A percentile compares a stretch with the other conserved stretches of the same genome.
phyloP scores from a whole-genome alignment of 1,140 invertebrate genomes.

The Neomicropteryx cornuta region DNA sequence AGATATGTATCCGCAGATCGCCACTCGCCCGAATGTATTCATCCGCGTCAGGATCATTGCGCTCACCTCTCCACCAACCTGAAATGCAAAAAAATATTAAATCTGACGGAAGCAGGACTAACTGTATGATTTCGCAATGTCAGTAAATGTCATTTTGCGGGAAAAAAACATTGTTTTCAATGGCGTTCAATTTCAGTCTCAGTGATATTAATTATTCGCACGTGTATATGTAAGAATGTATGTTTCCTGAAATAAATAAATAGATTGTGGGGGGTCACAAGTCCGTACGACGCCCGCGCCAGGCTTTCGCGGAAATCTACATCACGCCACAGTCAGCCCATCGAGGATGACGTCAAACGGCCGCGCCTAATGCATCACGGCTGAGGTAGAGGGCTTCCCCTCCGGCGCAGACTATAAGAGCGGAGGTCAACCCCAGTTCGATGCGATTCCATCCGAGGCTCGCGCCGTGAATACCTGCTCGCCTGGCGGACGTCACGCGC shows the following conservation, averaged over 20 bases:
- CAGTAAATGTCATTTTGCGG: background rate
- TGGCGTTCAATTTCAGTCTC: conserved; percentile 1
- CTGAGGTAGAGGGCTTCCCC: too few species aligned
- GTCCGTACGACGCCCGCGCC: too few species aligned
- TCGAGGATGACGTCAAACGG: too few species aligned
- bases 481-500: too few species aligned
- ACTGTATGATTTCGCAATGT: background rate
- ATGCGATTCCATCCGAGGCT: background rate
- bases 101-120: background rate
- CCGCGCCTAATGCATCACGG: too few species aligned
- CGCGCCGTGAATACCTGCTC: too few species aligned
- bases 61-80: conserved; percentile 48
- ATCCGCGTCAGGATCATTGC: conserved; percentile 39
- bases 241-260: background rate
- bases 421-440: too few species aligned
- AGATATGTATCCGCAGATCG: conserved; percentile 45
- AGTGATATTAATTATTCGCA: conserved; percentile 1
- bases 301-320: too few species aligned
- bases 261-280: too few species aligned
- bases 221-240: too few species aligned
- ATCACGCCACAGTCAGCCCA: background rate
- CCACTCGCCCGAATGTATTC: conserved; percentile 37
- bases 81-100: conserved; percentile 7
- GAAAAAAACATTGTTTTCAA: background rate
- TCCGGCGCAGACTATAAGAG: too few species aligned